These are phyloP conservation scores for Fukomys damarensis DNA, from an alignment of 2,113 vertebrate species.

Conservation along the genomic window DNA sequence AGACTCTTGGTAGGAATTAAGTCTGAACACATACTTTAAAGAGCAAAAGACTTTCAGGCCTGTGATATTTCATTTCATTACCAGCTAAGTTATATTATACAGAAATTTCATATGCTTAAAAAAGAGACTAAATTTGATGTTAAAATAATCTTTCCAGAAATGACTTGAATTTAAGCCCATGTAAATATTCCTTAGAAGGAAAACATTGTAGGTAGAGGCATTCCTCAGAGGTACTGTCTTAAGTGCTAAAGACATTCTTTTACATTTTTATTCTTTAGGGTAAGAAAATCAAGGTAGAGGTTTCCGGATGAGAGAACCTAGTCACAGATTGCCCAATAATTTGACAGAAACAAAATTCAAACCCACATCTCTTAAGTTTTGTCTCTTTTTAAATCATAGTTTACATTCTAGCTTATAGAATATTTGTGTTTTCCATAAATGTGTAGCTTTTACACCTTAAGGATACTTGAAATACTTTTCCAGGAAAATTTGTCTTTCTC, in stretches of 20 bases:
- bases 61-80: slow-evolving; percentile 21
- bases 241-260: background rate
- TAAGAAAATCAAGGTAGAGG: background rate
- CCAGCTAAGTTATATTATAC: slow-evolving; percentile 45
- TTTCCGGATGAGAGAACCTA: background rate
- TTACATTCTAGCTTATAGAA: background rate
- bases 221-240: background rate
- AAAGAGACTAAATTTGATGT: slow-evolving; percentile 30
- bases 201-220: background rate
- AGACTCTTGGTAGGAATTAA: background rate
- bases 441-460: background rate
- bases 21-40: slow-evolving; percentile 36
- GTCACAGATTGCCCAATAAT: background rate
- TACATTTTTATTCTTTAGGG: background rate
- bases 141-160: slow-evolving; percentile 60
- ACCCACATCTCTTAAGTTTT: background rate
- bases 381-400: background rate
- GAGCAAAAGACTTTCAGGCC: slow-evolving; percentile 35
- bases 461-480: background rate
- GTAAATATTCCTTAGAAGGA: background rate
- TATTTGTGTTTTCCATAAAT: background rate
- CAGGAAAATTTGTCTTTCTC: background rate
- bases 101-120: slow-evolving; percentile 24
- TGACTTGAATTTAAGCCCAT: slow-evolving; percentile 27
- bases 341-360: background rate